Evolutionary conservation across 1,140 invertebrate species (phyloP).

Genomic region (Armadillidium nasatum): DNA sequence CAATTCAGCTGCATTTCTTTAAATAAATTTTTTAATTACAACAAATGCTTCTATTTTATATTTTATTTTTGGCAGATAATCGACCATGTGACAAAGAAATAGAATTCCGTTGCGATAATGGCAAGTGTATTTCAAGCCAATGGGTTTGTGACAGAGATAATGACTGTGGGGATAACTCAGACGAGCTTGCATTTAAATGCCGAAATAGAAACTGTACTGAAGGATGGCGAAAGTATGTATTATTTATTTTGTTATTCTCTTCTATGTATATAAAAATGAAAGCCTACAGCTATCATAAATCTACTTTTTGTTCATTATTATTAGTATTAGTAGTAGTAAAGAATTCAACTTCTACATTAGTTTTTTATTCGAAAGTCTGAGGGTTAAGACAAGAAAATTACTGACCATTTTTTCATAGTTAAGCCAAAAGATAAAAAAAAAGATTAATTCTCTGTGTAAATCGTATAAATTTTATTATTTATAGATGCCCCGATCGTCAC

Average conservation of each 20-base stretch:
- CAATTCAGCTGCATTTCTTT: too few relatives aligned
- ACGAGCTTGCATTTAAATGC: constrained; percentile 88
- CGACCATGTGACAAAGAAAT: constrained; percentile 71
- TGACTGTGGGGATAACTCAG: constrained; percentile 88
- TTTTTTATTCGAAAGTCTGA: too few relatives aligned
- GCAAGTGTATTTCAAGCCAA: constrained; percentile 87
- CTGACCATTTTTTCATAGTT: too few relatives aligned
- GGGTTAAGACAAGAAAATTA: too few relatives aligned
- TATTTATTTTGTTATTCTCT: background rate
- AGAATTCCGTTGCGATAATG: constrained; percentile 82
- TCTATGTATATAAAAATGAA: background rate
- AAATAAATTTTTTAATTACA: background rate
- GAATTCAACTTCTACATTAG: too few relatives aligned
- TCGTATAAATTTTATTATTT: background rate
- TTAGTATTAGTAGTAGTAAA: too few relatives aligned
- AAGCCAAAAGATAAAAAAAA: too few relatives aligned
- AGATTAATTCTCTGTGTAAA: too few relatives aligned
- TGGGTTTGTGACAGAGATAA: constrained; percentile 95
- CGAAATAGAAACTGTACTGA: constrained; percentile 82
- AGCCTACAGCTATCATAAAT: background rate
- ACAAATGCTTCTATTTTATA: constrained; percentile 4
- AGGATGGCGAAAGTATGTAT: constrained; percentile 66
- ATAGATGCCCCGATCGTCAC: constrained; percentile 75
- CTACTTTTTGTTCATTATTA: too few relatives aligned
- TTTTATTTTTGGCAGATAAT: constrained; percentile 57